Evolutionary conservation across 2,113 vertebrate species (phyloP).

Genomic region (Ochotona curzoniae): DNA sequence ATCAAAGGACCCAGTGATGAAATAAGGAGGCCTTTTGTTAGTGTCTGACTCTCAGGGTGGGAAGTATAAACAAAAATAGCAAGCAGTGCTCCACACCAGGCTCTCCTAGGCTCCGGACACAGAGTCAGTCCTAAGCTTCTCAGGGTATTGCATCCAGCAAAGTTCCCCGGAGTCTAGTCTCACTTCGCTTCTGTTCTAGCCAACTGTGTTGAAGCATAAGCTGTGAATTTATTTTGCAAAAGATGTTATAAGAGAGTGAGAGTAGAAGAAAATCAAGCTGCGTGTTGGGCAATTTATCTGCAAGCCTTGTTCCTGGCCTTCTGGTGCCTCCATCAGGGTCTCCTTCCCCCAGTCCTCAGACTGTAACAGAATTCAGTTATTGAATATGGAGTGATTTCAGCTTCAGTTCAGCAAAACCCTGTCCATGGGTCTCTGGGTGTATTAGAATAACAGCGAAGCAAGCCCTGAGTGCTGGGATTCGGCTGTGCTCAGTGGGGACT

Average conservation of each 20-base stretch:
- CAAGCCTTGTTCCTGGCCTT: neutral
- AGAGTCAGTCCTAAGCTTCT: conserved; percentile 33
- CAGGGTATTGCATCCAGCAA: conserved; percentile 54
- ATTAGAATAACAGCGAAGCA: neutral
- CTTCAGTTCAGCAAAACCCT: neutral
- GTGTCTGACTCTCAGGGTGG: conserved; percentile 3
- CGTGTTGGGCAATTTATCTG: neutral
- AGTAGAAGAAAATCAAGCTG: neutral
- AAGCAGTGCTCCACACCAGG: neutral
- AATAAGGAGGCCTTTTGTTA: conserved; percentile 24
- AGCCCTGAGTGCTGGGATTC: neutral
- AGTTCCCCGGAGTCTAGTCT: neutral
- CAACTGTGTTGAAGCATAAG: neutral
- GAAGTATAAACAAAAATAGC: conserved; percentile 24
- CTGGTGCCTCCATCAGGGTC: neutral
- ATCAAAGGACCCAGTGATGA: conserved; percentile 54
- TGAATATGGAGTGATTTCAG: neutral
- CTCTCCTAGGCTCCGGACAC: neutral
- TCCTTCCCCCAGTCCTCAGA: neutral
- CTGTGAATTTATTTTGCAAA: neutral
- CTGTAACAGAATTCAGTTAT: neutral
- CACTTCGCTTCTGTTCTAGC: neutral
- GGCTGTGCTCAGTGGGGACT: neutral
- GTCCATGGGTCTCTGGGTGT: neutral
- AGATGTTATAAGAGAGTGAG: neutral